Percentiles rank a stretch among this genome's conserved stretches.
Evolutionary conservation across 2,888 invertebrate genomes (phyloP).

Genomic region (Scaptomyza tumidula): DNA sequence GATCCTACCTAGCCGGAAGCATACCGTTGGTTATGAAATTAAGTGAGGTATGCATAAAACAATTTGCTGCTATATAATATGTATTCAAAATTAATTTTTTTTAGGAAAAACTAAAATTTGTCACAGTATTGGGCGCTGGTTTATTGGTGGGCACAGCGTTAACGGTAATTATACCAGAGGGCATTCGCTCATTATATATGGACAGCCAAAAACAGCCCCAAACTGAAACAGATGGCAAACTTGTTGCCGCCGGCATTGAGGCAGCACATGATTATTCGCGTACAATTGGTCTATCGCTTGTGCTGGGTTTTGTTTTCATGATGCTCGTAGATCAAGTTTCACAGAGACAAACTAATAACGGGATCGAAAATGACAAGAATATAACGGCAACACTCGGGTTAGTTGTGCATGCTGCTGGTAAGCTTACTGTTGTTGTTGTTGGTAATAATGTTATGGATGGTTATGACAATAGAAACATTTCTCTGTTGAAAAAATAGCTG

Average conservation of each 20-base stretch:
- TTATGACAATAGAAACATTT: too few species aligned
- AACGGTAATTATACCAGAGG: constrained; percentile 99
- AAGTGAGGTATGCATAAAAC: constrained; percentile 90
- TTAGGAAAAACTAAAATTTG: constrained; percentile 96
- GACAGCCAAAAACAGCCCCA: constrained; percentile 67
- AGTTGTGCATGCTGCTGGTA: constrained; percentile 98
- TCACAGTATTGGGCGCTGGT: constrained; percentile 98
- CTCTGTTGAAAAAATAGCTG: constrained; percentile 86
- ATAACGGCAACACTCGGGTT: constrained; percentile 98
- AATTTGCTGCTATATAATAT: neutral
- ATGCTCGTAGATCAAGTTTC: constrained; percentile 95
- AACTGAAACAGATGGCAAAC: neutral
- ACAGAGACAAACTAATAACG: constrained; percentile 83
- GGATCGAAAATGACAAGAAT: constrained; percentile 88
- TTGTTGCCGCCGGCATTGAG: neutral
- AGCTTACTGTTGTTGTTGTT: neutral
- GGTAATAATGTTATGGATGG: neutral
- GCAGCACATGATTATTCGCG: constrained; percentile 76
- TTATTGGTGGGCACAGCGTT: constrained; percentile 98
- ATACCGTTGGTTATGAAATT: constrained; percentile 97
- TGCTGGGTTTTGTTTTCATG: constrained; percentile 98
- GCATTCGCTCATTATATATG: constrained; percentile 92
- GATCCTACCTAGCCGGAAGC: constrained; percentile 97
- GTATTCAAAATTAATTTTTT: neutral
- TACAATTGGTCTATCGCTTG: constrained; percentile 94